Percentiles rank a stretch among this genome's conserved stretches.
Conservation (phyloP, 2,113 vertebrate species). For the Tinamus guttatus region DNA sequence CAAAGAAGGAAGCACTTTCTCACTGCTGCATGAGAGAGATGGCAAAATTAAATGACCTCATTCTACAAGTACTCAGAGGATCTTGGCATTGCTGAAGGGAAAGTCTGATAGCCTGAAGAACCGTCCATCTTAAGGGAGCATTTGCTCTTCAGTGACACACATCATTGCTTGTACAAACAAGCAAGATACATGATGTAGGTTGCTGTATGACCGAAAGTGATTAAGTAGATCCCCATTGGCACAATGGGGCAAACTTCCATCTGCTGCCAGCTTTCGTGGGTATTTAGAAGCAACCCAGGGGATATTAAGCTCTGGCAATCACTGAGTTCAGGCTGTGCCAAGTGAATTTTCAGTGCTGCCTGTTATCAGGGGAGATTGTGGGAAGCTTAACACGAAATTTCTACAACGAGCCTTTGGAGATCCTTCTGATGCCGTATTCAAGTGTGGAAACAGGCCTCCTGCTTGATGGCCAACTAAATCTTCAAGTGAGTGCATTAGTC, state of each 20-base stretch:
- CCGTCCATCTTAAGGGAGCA: not conserved
- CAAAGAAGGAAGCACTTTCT: slow-evolving; percentile 25
- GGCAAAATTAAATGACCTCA: slow-evolving; percentile 30
- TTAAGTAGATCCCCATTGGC: not conserved
- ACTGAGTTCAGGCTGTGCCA: not conserved
- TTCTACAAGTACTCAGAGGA: slow-evolving; percentile 25
- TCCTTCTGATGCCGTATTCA: not conserved
- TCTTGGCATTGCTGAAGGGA: slow-evolving; percentile 31
- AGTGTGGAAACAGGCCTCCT: not conserved
- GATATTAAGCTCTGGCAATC: not conserved
- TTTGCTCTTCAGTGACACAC: not conserved
- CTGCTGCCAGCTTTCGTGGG: not conserved
- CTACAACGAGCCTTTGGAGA: not conserved
- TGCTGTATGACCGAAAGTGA: not conserved
- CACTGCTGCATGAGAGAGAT: not conserved
- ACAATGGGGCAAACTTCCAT: not conserved
- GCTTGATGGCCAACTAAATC: not conserved
- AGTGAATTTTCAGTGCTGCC: not conserved
- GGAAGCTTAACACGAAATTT: not conserved
- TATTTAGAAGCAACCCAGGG: not conserved
- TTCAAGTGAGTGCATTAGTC: not conserved
- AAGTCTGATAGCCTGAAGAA: slow-evolving; percentile 28
- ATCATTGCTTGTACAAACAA: not conserved
- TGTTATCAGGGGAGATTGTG: not conserved
- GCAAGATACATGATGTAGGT: not conserved